Evolutionary conservation across 2,797 vertebrate genomes (phyloP), one percentile per base, ranked within the genome.

Genomic region (Smutsia temminckii): DNA sequence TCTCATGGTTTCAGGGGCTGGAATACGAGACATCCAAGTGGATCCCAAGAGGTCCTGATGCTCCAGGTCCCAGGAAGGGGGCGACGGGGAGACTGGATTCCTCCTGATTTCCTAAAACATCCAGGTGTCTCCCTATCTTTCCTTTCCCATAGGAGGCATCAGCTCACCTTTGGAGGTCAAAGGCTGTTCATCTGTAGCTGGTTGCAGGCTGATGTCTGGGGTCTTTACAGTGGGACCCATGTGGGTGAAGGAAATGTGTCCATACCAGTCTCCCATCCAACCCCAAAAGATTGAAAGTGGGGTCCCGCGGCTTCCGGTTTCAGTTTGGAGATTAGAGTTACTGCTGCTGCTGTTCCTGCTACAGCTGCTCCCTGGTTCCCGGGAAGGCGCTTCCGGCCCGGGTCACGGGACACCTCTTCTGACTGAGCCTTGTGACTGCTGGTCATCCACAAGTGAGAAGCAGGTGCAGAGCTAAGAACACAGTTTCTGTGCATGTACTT

Each of bases 131-230:
- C 40, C n/a, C 90, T n/a, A 12, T 69, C 29, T 46, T 51, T 80
- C 12, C 34, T 89, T 96, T 83, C 92, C 61, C 71, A 5, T 7
- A 97, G 97, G 94, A 80, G 84, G 59, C 42, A 20, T 96, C 8
- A 25, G 81, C 21, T 57, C 61, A 16, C 0, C 37, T 59, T 20
- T 97, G 87, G 95, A 97, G n/a, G 32, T 97, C 85, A 97, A 81
- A 94, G 97, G 97, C 80, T 97, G 96, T 46, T 78, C 91, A 55
- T 51, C 69, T 0, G 0, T 21, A 8, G 16, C 0, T 29, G 91
- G 80, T 9, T 97, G 97, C 80, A 89, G 34, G 61, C 84, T 97
- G 84, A 95, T 95, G 92, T 71, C 85, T 17, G 37, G 29, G 17
- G 1, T 97, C 75, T 7, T 40, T 3, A 46, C 2, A 6, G 3